Base-by-base conservation (phyloP, 2,888 invertebrate genomes). In the Drosophila crucigera region DNA sequence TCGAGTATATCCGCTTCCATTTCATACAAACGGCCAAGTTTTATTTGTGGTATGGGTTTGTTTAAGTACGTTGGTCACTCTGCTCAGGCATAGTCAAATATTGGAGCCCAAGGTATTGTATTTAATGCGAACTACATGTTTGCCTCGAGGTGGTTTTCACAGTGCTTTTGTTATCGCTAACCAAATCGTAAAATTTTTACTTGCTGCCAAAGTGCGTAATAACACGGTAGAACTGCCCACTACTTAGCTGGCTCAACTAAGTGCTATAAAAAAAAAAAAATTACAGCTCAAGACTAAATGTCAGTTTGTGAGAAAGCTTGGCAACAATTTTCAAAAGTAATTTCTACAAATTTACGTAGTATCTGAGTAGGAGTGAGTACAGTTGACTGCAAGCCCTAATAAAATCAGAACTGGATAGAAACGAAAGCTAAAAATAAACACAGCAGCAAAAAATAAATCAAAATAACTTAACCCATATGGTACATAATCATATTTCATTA, bases 151-250 rank as follows among this genome's bases (percentile, higher is more conserved):
- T 60, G 53, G 54, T 56, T 80, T 56, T 76, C 72, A 73, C 75
- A 63, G 66, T 72, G 72, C 75, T 82, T 71, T 68, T 80, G 60
- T 76, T 81, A 71, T 68, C 64, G 76, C 30, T 43, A 71, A 67
- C 55, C 67, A 61, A 68, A 77, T 84, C 83, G 73, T 83, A 80
- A 83, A 80, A 70, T 74, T 73, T 80, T 70, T 78, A 83, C 83
- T 78, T 76, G 68, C 70, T 25, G 56, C 67, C 56, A 61, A 67
- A 73, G 64, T 72, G 64, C 58, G 56, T 58, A 58, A 49, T 53
- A 72, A 73, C 65, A 33, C 55, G 3, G 22, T 22, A 25, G 65
- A 41, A 54, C 58, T 50, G 75, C 76, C 76, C 76, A 73, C 81
- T 78, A 78, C 78, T 78, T 80, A 77, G 60, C n/a, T 52, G 39